These are phyloP conservation scores for Netelia virgata DNA, from an alignment of 2,888 invertebrate species.

Conservation along the genomic window DNA sequence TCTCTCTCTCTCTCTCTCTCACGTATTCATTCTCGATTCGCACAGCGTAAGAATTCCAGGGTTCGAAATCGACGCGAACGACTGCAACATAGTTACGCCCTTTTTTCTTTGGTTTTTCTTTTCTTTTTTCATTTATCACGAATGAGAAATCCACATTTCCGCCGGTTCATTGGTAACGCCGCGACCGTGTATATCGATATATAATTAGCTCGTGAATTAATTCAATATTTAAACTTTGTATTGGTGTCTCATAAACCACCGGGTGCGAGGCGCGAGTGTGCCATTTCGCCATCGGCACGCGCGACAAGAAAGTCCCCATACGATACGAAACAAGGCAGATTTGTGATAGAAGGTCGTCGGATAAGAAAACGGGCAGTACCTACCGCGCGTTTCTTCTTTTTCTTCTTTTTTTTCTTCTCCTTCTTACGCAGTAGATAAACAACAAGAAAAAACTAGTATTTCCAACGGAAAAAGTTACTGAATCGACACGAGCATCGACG, in stretches of 20 bases:
- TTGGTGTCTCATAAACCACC: slow-evolving; percentile 23
- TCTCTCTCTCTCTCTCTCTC: too few species aligned
- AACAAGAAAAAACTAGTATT: too few species aligned
- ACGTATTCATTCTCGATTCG: too few species aligned
- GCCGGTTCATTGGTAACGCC: background rate
- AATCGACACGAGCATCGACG: too few species aligned
- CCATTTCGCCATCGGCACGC: background rate
- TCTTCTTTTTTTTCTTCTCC: background rate
- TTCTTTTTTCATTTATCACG: too few species aligned
- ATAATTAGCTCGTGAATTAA: slow-evolving; percentile 5
- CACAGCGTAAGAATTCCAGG: too few species aligned
- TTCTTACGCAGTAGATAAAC: too few species aligned
- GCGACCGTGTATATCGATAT: background rate
- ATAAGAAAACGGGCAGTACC: background rate
- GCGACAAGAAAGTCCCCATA: background rate
- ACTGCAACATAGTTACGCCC: too few species aligned
- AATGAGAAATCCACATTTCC: too few species aligned
- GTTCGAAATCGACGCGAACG: too few species aligned
- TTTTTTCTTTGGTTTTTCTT: too few species aligned
- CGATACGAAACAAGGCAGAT: background rate
- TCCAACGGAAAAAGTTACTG: too few species aligned
- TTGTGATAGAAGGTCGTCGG: background rate
- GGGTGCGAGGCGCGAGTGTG: background rate
- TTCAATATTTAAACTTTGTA: slow-evolving; percentile 13
- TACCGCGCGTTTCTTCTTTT: background rate